Evolutionary conservation across 2,797 vertebrate genomes (phyloP).

Genomic region (Onychomys arenicola): DNA sequence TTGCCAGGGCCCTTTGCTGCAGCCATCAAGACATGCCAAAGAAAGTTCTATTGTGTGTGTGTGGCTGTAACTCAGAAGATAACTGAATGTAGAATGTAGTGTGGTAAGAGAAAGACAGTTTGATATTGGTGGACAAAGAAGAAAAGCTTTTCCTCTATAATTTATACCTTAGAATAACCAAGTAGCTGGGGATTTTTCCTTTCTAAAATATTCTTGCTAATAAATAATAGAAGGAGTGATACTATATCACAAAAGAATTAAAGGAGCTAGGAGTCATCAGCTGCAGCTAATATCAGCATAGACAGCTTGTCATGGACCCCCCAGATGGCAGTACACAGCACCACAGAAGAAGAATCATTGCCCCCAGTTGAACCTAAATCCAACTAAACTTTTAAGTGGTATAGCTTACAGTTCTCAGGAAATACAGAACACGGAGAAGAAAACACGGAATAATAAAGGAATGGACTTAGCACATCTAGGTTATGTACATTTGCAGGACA

Average conservation of each 20-base stretch:
- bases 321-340: neutral
- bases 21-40: neutral
- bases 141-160: neutral
- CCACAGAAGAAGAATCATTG: neutral
- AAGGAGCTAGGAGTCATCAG: neutral
- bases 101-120: neutral
- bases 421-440: neutral
- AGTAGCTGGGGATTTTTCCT: neutral
- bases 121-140: neutral
- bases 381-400: neutral
- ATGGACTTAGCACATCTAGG: neutral
- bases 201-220: neutral
- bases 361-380: neutral
- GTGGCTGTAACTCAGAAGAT: neutral
- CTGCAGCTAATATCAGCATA: neutral
- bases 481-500: neutral
- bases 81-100: neutral
- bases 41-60: neutral
- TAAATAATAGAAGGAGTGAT: neutral
- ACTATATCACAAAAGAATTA: neutral
- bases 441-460: neutral
- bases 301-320: neutral
- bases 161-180: neutral
- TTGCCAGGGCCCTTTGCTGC: too few relatives aligned
- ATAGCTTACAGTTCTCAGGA: conserved; percentile 9